These are phyloP conservation scores for Staurois parvus DNA, from an alignment of 2,797 vertebrate genomes.

Conservation along the genomic window DNA sequence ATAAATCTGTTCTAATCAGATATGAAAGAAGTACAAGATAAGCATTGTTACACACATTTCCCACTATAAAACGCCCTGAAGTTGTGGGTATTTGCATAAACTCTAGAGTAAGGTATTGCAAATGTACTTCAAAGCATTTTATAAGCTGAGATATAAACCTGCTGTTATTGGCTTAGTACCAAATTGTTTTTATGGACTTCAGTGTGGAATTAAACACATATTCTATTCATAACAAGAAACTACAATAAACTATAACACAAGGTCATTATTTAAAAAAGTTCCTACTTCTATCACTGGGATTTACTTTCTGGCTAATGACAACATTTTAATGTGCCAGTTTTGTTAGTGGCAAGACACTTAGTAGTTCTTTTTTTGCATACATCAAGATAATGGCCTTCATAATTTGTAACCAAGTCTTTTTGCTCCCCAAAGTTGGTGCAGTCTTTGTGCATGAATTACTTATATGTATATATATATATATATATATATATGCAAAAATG, in stretches of 20 bases:
- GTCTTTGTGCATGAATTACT: too few species aligned
- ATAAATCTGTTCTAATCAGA: conserved; percentile 2
- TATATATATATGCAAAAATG: too few species aligned
- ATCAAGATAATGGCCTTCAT: too few species aligned
- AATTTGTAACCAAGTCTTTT: too few species aligned
- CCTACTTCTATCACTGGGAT: neutral
- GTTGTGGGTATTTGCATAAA: conserved; percentile 25
- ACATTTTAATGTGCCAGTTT: too few species aligned
- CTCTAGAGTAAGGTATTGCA: neutral
- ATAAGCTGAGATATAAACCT: conserved; percentile 43
- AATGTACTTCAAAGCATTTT: conserved; percentile 41
- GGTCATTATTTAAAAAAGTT: conserved; percentile 26
- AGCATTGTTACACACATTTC: conserved; percentile 30
- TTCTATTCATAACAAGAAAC: conserved; percentile 28
- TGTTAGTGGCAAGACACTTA: too few species aligned
- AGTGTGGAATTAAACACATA: conserved; percentile 25
- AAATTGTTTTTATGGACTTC: conserved; percentile 39
- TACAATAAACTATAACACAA: conserved; percentile 29
- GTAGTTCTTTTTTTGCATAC: too few species aligned
- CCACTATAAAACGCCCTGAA: conserved; percentile 23
- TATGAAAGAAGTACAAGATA: conserved; percentile 32
- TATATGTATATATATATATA: too few species aligned
- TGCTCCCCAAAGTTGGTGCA: too few species aligned
- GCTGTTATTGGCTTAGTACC: conserved; percentile 34
- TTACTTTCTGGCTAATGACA: conserved; percentile 7